Base-by-base conservation (phyloP, 2,888 invertebrate species). In the Antheraea yamamai region DNA sequence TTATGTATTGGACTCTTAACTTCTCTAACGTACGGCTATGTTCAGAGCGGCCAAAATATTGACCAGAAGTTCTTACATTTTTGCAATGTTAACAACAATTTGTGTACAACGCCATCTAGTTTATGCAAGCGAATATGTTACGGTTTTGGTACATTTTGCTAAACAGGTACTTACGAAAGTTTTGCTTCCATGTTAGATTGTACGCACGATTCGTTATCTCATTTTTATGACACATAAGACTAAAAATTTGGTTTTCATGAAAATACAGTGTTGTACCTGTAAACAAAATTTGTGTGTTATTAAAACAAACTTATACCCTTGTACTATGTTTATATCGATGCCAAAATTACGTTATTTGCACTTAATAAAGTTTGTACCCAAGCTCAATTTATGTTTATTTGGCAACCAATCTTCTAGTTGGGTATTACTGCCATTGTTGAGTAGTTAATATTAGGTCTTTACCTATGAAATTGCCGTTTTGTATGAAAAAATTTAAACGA, bases 101-200 rank as follows among this genome's bases (percentile, higher is more conserved):
- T 64, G 26, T 26, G 64, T 64, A 64, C 23, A 64, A 10, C 64
- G 26, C 26, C 64, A 64, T 64, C 64, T 64, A 64, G 64, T 26
- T 16, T 8, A 3, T 3, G 18, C 0, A 1, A 4, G 23, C 1
- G 14, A 64, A 23, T 10, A 26, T 14, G 26, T 64, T 26, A 14
- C 26, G 39, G 39, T 14, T 64, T 1, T 26, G 18, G 4, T 18
- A 30, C 3, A 26, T 16, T 4, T 30, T 1, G 16, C 16, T 26
- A 66, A 66, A 66, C 7, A 39, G n/a, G n/a, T 18, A 66, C 64
- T 66, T 30, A 66, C 64, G 64, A 66, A 30, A 66, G 16, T 66
- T 0, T 26, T 66, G 64, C 4, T 14, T 18, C 64, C 64, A 66
- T 30, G 64, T 30, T 26, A 66, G 4, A 30, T 30, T 30, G 61